Conservation (phyloP, 2,888 invertebrate genomes). For the Phymatocera aterrima region DNA sequence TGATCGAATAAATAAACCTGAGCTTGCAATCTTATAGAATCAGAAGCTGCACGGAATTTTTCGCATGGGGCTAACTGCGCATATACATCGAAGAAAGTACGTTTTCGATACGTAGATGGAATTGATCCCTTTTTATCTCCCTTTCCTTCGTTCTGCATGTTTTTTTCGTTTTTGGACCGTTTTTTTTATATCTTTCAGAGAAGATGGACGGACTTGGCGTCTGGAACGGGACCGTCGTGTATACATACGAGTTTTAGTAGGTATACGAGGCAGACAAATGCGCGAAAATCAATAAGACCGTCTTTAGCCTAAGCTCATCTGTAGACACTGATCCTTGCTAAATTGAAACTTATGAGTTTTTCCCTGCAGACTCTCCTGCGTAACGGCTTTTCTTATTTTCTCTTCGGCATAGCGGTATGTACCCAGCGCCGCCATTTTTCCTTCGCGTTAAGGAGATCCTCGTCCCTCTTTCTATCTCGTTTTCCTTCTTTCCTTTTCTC, state of each 20-base stretch:
- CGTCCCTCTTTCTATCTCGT: constrained; percentile 38
- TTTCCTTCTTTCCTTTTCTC: background rate
- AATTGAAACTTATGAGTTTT: constrained; percentile 75
- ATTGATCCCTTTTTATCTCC: background rate
- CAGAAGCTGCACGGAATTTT: too few species aligned
- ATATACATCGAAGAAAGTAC: background rate
- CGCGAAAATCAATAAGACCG: constrained; percentile 65
- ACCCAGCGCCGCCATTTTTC: constrained; percentile 64
- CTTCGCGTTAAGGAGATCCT: constrained; percentile 64
- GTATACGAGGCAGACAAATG: constrained; percentile 52
- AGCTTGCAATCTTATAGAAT: too few species aligned
- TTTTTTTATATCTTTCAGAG: background rate
- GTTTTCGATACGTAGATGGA: background rate
- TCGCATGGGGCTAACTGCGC: background rate
- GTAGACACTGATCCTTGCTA: constrained; percentile 71
- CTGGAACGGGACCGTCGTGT: constrained; percentile 13
- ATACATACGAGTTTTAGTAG: background rate
- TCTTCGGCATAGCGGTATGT: background rate
- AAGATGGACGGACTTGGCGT: constrained; percentile 31
- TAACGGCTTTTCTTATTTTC: constrained; percentile 56
- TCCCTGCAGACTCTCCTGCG: constrained; percentile 51
- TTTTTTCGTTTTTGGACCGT: background rate
- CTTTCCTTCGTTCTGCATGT: background rate
- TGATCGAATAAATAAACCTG: too few species aligned
- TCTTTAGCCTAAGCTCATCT: constrained; percentile 59